Conservation (phyloP, 2,888 invertebrate species). For the Antitype chi region DNA sequence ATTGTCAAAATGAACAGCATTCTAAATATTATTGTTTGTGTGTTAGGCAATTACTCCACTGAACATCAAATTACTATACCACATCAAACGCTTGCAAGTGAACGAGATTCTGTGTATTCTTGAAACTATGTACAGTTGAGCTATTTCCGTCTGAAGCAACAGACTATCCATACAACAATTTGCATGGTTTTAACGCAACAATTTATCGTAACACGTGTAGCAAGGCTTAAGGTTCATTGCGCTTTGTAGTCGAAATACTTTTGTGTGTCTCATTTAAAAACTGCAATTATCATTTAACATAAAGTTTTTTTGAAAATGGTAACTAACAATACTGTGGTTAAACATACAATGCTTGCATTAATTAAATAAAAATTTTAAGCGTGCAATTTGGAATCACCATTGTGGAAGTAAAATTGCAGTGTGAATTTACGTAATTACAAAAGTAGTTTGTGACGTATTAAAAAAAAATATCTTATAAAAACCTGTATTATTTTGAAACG, state of each 20-base stretch:
- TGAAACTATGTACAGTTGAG: constrained; percentile 3
- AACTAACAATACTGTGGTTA: background rate
- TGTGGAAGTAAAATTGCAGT: background rate
- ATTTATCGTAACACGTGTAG: constrained; percentile 1
- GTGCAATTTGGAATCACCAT: background rate
- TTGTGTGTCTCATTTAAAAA: background rate
- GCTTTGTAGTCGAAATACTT: background rate
- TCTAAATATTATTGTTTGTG: background rate
- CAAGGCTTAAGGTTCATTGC: background rate
- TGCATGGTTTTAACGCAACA: constrained; percentile 4
- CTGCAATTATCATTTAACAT: background rate
- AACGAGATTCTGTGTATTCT: background rate
- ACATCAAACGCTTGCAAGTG: background rate
- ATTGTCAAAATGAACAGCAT: background rate
- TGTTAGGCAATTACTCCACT: background rate
- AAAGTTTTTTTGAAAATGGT: background rate
- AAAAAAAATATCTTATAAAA: background rate
- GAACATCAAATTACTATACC: background rate
- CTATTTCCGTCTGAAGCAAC: background rate
- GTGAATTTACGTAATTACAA: background rate
- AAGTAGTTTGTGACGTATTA: background rate
- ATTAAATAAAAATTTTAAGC: background rate
- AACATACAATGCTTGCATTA: background rate
- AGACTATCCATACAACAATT: background rate
- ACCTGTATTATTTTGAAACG: background rate